These are phyloP conservation scores for Coturnix japonica DNA, from an alignment of 2,113 vertebrate species.

Conservation along the genomic window DNA sequence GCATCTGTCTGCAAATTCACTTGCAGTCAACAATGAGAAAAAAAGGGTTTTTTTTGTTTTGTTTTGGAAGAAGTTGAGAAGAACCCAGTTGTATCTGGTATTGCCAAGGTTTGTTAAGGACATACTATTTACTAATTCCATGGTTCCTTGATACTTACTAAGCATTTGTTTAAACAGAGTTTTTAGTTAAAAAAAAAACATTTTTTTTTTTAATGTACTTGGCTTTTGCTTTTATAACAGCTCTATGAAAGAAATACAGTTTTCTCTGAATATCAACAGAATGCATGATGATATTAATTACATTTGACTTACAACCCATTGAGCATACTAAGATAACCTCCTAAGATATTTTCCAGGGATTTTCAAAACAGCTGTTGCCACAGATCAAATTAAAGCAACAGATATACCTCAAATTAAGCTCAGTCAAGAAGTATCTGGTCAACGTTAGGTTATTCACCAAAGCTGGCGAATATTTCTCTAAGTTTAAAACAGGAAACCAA, in stretches of 20 bases:
- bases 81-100: rapidly evolving
- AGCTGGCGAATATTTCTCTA: not conserved
- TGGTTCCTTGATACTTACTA: not conserved
- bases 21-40: not conserved
- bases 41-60: not conserved
- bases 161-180: not conserved
- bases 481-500: not conserved
- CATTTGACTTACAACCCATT: not conserved
- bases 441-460: not conserved
- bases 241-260: not conserved
- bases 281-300: not conserved
- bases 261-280: not conserved
- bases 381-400: not conserved
- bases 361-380: not conserved
- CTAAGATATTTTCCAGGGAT: not conserved
- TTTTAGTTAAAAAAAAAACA: not conserved
- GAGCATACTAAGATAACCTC: not conserved
- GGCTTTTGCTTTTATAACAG: not conserved
- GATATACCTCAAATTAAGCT: not conserved
- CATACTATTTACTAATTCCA: not conserved
- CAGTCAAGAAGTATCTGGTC: not conserved
- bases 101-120: not conserved
- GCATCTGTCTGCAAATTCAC: not conserved
- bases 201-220: not conserved
- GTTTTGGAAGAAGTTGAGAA: not conserved